Evolutionary conservation across 2,797 vertebrate genomes (phyloP).

Genomic region (Loriculus beryllinus): DNA sequence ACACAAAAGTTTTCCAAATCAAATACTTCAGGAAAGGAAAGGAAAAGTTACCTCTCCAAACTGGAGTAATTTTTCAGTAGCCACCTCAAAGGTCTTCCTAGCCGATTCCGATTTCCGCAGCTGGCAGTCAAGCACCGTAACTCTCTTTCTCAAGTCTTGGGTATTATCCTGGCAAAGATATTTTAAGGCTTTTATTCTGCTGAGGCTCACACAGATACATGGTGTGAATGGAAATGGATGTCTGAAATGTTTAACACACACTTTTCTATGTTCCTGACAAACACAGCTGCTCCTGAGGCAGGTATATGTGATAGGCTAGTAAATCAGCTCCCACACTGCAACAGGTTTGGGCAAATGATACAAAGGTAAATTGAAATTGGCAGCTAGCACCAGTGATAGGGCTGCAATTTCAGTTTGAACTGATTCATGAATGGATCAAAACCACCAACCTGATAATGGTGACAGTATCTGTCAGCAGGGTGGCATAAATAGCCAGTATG

Average conservation of each 20-base stretch:
- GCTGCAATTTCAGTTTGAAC: neutral
- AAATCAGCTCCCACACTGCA: neutral
- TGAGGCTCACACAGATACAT: neutral
- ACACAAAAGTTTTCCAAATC: neutral
- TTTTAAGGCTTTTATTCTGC: neutral
- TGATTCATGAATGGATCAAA: neutral
- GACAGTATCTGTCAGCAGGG: neutral
- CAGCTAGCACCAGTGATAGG: neutral
- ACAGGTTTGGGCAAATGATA: neutral
- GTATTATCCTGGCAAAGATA: conserved; percentile 76
- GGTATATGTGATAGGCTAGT: neutral
- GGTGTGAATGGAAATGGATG: neutral
- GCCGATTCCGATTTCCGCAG: conserved; percentile 86
- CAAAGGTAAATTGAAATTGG: neutral
- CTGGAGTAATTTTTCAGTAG: conserved; percentile 87
- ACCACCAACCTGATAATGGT: neutral
- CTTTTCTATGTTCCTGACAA: neutral
- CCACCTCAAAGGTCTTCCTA: conserved; percentile 86
- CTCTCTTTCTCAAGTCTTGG: conserved; percentile 85
- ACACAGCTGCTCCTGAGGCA: neutral
- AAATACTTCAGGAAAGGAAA: neutral
- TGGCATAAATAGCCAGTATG: neutral
- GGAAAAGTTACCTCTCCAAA: conserved; percentile 86
- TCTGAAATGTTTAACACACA: neutral
- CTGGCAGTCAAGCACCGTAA: conserved; percentile 89